Conservation (phyloP, 2,888 invertebrate genomes). For the Apodemia duryi region DNA sequence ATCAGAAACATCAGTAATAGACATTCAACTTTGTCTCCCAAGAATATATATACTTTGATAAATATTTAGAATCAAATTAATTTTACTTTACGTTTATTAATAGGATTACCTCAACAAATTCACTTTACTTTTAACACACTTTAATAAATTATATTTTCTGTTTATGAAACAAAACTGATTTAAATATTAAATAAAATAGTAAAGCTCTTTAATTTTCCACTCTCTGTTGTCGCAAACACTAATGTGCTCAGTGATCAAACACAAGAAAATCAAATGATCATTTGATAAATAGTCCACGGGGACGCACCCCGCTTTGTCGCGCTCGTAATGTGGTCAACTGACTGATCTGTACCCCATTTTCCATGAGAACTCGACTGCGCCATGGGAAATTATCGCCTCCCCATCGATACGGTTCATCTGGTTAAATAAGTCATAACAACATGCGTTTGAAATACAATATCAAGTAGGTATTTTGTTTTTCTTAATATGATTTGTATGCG, state of each 20-base stretch:
- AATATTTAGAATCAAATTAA: no score
- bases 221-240: constrained; percentile 64
- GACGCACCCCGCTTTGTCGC: constrained; percentile 47
- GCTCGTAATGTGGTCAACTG: constrained; percentile 68
- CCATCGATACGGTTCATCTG: constrained; percentile 43
- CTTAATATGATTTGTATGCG: no score
- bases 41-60: no score
- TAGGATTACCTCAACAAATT: no score
- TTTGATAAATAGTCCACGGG: constrained; percentile 77
- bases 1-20: no score
- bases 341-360: constrained; percentile 34
- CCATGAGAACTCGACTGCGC: constrained; percentile 34
- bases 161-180: no score
- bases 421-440: constrained; percentile 26
- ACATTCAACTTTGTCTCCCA: no score
- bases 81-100: no score
- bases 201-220: constrained; percentile 49
- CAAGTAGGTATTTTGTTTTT: no score
- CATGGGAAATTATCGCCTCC: constrained; percentile 55
- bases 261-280: constrained; percentile 81
- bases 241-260: constrained; percentile 80
- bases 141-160: no score
- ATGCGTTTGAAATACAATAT: neutral
- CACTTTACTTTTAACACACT: no score
- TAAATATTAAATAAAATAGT: constrained; percentile 36